These are phyloP conservation scores for Coelopa pilipes DNA, from an alignment of 2,888 invertebrate species.

Conservation along the genomic window DNA sequence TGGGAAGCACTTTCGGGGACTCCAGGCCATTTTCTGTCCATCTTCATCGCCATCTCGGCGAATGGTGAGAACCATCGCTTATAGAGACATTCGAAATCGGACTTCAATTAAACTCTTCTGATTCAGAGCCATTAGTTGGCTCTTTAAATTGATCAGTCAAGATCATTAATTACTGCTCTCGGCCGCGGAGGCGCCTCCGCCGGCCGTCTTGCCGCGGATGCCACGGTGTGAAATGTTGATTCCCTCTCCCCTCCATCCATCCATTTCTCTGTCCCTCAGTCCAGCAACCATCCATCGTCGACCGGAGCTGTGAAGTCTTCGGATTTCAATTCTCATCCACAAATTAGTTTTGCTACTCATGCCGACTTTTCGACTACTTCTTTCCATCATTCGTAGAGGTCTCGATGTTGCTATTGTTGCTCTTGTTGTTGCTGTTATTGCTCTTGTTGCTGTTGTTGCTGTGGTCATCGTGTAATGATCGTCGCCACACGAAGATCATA, in stretches of 20 bases:
- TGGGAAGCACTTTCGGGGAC: not conserved
- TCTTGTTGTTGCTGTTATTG: conserved; percentile 15
- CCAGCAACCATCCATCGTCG: not conserved
- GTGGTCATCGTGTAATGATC: conserved; percentile 28
- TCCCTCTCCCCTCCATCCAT: not conserved
- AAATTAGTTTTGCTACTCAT: conserved; percentile 52
- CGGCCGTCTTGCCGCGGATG: conserved; percentile 34
- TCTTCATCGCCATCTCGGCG: not conserved
- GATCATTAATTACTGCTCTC: conserved; percentile 33
- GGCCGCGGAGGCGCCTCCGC: conserved; percentile 22
- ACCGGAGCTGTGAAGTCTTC: conserved; percentile 1
- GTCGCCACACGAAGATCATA: conserved; percentile 16
- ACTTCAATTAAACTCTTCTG: not conserved
- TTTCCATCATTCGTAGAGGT: not conserved
- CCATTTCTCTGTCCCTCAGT: too few species aligned
- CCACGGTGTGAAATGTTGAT: conserved; percentile 49
- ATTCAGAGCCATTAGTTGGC: conserved; percentile 6
- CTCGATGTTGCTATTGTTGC: too few species aligned
- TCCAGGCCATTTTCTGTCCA: not conserved
- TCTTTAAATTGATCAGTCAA: conserved; percentile 24
- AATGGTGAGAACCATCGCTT: too few species aligned
- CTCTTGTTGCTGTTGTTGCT: not conserved
- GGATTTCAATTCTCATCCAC: conserved; percentile 39
- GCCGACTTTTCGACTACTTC: conserved; percentile 36
- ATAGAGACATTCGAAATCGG: not conserved